Base-by-base conservation (phyloP, 2,888 invertebrate genomes). In the Neria commutata region DNA sequence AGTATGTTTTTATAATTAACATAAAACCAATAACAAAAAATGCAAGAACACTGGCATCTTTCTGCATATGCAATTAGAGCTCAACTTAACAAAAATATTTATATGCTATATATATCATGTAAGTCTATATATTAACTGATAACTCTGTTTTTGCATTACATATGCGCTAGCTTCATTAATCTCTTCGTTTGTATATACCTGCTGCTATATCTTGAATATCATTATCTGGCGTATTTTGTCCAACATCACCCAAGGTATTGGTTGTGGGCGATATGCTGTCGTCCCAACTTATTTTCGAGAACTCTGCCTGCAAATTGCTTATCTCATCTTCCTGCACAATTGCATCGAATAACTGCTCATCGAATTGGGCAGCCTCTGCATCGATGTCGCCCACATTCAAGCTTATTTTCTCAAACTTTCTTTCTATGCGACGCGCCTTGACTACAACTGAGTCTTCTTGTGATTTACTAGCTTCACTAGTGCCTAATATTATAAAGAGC, bases 241-340 rank as follows among this genome's bases (percentile, higher is more conserved):
- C 81, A 69, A 79, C 69, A 66, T 81, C 82, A 67, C 75, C 80
- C 68, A 77, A 69, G 47, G 77, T 79, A 67, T 78, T 79, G 47
- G 80, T 80, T 21, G 78, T 79, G 42, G 77, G 76, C 29, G 81
- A 81, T 45, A 78, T 69, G 66, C 80, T 82, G 66, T 81, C 81
- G 54, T 81, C 81, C 80, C 82, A 81, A 77, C 81, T 82, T 58
- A 82, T 77, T 73, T 82, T 82, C 16, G 82, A 81, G 65, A 79
- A 82, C 45, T 82, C 81, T 57, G 73, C 78, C 71, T 82, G 82
- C 50, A 82, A 70, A 62, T 74, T 75, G 68, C 78, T 80, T 53
- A 82, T 74, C 69, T 82, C 81, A 63, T 82, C 82, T 58, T 78
- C 79, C 56, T 74, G 73, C 23, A 82, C 73, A 52, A 77, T 59